A percentile compares a stretch with the other conserved stretches of the same genome.
Evolutionary conservation across 2,113 vertebrate species (phyloP).

Genomic region (Micronisus gabar): DNA sequence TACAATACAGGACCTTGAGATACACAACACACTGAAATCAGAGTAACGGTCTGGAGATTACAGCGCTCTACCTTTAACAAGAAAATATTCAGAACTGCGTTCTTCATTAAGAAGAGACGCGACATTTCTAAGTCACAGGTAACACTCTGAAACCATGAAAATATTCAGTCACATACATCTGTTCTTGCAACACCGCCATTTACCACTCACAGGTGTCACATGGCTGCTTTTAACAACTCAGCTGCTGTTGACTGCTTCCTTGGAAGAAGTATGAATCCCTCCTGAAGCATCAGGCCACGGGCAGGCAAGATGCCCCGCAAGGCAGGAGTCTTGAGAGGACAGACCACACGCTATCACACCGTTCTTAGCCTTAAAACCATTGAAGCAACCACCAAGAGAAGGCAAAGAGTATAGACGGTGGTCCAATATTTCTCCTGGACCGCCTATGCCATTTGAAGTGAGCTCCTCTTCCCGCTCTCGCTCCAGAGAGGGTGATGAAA

Average conservation of each 20-base stretch:
- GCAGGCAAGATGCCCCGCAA: not conserved
- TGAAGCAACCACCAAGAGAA: not conserved
- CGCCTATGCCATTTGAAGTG: not conserved
- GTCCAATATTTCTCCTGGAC: not conserved
- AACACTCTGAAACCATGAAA: not conserved
- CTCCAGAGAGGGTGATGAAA: not conserved
- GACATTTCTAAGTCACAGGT: not conserved
- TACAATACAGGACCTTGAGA: not conserved
- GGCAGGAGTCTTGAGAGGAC: not conserved
- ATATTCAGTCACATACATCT: not conserved
- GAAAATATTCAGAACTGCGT: not conserved
- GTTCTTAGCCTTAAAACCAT: not conserved
- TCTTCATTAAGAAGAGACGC: not conserved
- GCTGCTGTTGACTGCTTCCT: not conserved
- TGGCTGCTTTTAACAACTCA: not conserved
- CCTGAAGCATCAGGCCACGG: not conserved
- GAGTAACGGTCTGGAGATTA: not conserved
- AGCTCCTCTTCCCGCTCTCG: not conserved
- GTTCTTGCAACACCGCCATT: not conserved
- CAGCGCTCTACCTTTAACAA: not conserved
- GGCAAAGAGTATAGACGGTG: not conserved
- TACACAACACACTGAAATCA: not conserved
- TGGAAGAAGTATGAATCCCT: not conserved
- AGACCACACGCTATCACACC: rapidly evolving
- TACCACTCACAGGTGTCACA: not conserved